Evolutionary conservation across 2,888 invertebrate species (phyloP).

Genomic region (Galerucella pusilla): DNA sequence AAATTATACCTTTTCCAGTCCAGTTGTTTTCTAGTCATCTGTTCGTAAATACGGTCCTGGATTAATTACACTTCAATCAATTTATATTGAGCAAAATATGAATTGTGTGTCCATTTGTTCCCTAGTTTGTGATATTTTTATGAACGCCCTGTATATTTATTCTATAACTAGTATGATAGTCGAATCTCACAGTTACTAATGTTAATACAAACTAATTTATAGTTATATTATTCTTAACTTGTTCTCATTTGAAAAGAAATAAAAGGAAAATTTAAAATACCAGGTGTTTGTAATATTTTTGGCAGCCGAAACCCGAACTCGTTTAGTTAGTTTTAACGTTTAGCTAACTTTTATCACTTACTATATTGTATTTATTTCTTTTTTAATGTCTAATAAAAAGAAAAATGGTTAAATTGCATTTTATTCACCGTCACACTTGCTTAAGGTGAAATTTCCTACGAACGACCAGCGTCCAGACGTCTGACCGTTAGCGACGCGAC

Average conservation of each 20-base stretch:
- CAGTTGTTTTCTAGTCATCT: slow-evolving; percentile 15
- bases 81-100: slow-evolving; percentile 21
- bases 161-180: slow-evolving; percentile 45
- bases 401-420: slow-evolving; percentile 26
- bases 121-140: slow-evolving; percentile 42
- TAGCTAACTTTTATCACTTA: slow-evolving; percentile 53
- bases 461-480: no score
- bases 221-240: slow-evolving; percentile 20
- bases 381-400: slow-evolving; percentile 54
- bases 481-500: no score
- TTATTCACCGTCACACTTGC: not conserved
- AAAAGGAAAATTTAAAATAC: slow-evolving; percentile 11
- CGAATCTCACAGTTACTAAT: slow-evolving; percentile 52
- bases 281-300: slow-evolving; percentile 22
- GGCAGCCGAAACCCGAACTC: slow-evolving; percentile 44
- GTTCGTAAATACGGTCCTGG: slow-evolving; percentile 14
- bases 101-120: slow-evolving; percentile 30
- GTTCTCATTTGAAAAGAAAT: slow-evolving; percentile 22
- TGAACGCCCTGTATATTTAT: slow-evolving; percentile 44
- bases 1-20: not conserved
- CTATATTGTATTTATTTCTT: slow-evolving; percentile 52
- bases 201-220: slow-evolving; percentile 41
- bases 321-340: slow-evolving; percentile 41
- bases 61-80: slow-evolving; percentile 8
- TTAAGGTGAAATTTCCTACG: no score